These are phyloP conservation scores for Volucella bombylans DNA, from an alignment of 2,888 invertebrate genomes.

Conservation along the genomic window DNA sequence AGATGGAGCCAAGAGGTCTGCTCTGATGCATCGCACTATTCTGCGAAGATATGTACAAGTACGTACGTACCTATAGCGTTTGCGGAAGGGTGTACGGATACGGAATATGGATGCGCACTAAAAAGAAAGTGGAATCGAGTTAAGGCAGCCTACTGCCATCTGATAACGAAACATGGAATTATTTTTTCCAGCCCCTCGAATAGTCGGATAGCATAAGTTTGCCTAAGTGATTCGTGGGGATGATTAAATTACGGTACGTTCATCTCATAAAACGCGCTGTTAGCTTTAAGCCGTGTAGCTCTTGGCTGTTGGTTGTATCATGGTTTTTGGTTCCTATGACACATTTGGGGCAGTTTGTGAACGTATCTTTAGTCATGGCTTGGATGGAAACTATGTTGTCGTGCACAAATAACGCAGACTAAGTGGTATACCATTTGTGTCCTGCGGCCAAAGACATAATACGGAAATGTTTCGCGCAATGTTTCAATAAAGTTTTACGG, in stretches of 20 bases:
- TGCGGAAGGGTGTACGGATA: neutral
- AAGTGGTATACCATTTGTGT: slow-evolving; percentile 40
- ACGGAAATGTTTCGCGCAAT: slow-evolving; percentile 64
- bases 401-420: slow-evolving; percentile 44
- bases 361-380: neutral
- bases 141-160: slow-evolving; percentile 59
- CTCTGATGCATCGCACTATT: slow-evolving; percentile 57
- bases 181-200: slow-evolving; percentile 53
- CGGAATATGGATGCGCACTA: slow-evolving; percentile 3
- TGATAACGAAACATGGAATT: slow-evolving; percentile 67
- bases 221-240: slow-evolving; percentile 48
- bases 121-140: slow-evolving; percentile 16
- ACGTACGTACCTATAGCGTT: too few species aligned
- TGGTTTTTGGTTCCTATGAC: slow-evolving; percentile 47
- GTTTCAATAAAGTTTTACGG: slow-evolving; percentile 67
- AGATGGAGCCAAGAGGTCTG: slow-evolving; percentile 73
- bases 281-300: slow-evolving; percentile 5
- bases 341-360: slow-evolving; percentile 57
- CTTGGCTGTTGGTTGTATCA: neutral
- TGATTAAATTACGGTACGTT: slow-evolving; percentile 68
- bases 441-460: slow-evolving; percentile 48
- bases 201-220: slow-evolving; percentile 18
- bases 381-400: slow-evolving; percentile 32
- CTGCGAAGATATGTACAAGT: slow-evolving; percentile 1
- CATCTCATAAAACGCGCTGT: slow-evolving; percentile 51